Evolutionary conservation across 1,140 invertebrate genomes (phyloP).

Genomic region (Mesaphorura yosii): DNA sequence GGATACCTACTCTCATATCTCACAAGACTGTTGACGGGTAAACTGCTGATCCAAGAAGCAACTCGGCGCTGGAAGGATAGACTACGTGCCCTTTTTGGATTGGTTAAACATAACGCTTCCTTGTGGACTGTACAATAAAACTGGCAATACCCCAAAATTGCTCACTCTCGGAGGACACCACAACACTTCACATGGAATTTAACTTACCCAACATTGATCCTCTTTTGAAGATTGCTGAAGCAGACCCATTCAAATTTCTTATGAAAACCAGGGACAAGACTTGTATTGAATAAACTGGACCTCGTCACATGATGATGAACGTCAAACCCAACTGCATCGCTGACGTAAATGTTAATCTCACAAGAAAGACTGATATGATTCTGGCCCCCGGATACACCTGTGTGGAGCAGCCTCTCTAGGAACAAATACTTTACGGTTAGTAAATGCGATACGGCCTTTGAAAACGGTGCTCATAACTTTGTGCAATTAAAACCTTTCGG

Average conservation of each 20-base stretch:
- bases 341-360: background rate
- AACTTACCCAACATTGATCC: slow-evolving; percentile 6
- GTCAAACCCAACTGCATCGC: slow-evolving; percentile 10
- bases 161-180: background rate
- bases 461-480: slow-evolving; percentile 2
- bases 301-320: slow-evolving; percentile 4
- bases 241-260: slow-evolving; percentile 17
- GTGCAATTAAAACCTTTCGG: slow-evolving; percentile 9
- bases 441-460: background rate
- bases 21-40: no score
- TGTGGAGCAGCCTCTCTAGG: background rate
- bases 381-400: background rate
- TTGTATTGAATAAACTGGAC: slow-evolving; percentile 16
- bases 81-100: slow-evolving; percentile 5
- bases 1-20: no score
- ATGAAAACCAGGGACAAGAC: slow-evolving; percentile 6
- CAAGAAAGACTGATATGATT: background rate
- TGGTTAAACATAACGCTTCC: slow-evolving; percentile 10
- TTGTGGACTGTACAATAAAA: slow-evolving; percentile 3
- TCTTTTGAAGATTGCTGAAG: slow-evolving; percentile 9
- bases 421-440: slow-evolving; percentile 2
- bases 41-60: no score
- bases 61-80: slow-evolving; percentile 1
- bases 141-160: background rate
- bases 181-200: slow-evolving; percentile 9